Conservation (phyloP, 2,113 vertebrate genomes). For the Colius striatus region DNA sequence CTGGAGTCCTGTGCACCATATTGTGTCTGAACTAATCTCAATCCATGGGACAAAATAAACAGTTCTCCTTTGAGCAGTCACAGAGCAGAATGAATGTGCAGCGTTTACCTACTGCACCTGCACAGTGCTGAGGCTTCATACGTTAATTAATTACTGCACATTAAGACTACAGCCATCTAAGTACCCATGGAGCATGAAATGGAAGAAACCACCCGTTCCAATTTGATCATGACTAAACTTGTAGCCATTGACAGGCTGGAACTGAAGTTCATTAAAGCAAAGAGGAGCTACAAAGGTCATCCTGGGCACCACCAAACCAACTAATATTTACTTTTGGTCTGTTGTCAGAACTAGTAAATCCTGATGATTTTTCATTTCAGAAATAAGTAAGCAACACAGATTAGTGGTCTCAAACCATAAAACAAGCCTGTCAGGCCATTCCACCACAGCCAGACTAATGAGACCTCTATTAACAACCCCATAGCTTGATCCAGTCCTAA, state of each 20-base stretch:
- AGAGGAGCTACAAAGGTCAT: not conserved
- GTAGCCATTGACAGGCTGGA: not conserved
- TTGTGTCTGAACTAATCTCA: accelerated
- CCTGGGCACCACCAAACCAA: not conserved
- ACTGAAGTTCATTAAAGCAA: not conserved
- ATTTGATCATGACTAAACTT: not conserved
- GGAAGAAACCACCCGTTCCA: accelerated
- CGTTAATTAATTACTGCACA: not conserved
- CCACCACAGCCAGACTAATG: not conserved
- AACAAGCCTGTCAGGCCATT: not conserved
- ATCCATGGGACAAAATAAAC: accelerated
- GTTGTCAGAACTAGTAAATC: not conserved
- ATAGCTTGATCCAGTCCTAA: not conserved
- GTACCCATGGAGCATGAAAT: not conserved
- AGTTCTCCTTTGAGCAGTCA: not conserved
- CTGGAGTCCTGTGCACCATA: not conserved
- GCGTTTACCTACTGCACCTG: not conserved
- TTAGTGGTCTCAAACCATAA: not conserved
- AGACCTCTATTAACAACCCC: not conserved
- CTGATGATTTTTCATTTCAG: not conserved
- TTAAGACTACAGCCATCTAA: not conserved
- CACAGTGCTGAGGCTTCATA: not conserved
- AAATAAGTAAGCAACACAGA: not conserved
- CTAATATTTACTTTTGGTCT: not conserved
- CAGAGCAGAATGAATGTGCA: not conserved